These are phyloP conservation scores for Typhlichthys eigenmanni DNA, from an alignment of 2,797 vertebrate genomes.

Conservation along the genomic window DNA sequence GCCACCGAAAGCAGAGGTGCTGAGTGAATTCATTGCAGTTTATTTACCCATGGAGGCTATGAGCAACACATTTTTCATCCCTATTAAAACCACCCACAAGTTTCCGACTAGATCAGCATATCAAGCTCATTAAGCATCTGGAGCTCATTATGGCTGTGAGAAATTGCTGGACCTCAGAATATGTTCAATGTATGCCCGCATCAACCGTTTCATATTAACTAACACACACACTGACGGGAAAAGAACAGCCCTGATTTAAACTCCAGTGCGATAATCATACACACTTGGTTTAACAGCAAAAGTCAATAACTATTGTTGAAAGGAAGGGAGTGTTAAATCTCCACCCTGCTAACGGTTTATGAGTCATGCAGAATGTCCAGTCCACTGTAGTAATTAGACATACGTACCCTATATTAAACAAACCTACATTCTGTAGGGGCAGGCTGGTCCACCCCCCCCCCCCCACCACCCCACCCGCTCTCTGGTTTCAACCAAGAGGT, in stretches of 20 bases:
- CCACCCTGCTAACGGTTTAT: conserved; percentile 8
- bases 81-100: conserved; percentile 50
- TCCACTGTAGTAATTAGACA: conserved; percentile 19
- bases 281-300: conserved; percentile 8
- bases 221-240: neutral
- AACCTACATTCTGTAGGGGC: conserved; percentile 9
- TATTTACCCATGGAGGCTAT: conserved; percentile 55
- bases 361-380: conserved; percentile 13
- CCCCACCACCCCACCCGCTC: neutral
- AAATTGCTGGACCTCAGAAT: conserved; percentile 42
- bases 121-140: conserved; percentile 71
- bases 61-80: conserved; percentile 56
- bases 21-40: conserved; percentile 40
- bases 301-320: conserved; percentile 11
- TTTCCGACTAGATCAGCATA: conserved; percentile 44
- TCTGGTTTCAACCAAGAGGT: conserved; percentile 19
- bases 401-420: neutral
- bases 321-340: conserved; percentile 2
- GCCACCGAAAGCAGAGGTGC: conserved; percentile 39
- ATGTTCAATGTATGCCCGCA: conserved; percentile 43
- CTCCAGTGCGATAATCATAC: neutral
- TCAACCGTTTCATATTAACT: conserved; percentile 20
- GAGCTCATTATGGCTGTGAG: conserved; percentile 49
- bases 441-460: neutral
- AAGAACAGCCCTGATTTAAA: conserved; percentile 9